Evolutionary conservation across 2,113 vertebrate species (phyloP).

Genomic region (Hucho hucho): DNA sequence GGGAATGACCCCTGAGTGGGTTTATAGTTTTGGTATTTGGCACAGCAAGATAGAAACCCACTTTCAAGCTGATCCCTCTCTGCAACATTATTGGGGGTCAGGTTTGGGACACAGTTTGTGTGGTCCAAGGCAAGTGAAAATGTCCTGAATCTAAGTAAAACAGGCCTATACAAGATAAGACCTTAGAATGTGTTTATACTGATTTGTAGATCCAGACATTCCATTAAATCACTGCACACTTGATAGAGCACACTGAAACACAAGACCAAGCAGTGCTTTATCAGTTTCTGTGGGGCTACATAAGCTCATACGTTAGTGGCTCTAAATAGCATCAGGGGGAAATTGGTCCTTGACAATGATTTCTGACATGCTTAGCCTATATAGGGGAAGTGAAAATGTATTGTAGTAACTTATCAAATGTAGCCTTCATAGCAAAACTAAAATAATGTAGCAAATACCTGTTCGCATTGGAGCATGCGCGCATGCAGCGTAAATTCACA

Average conservation of each 20-base stretch:
- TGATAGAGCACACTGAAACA: conserved; percentile 37
- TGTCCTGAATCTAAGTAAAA: conserved; percentile 53
- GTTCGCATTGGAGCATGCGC: too few relatives aligned
- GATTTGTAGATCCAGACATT: conserved; percentile 59
- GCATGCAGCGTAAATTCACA: too few relatives aligned
- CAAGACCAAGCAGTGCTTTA: conserved; percentile 26
- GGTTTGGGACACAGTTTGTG: conserved; percentile 48
- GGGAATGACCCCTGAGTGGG: not conserved
- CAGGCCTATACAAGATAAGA: conserved; percentile 54
- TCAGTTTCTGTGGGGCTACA: conserved; percentile 18
- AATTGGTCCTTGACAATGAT: not conserved
- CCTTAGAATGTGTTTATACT: conserved; percentile 56
- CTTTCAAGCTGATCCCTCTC: not conserved
- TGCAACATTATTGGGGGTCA: conserved; percentile 15
- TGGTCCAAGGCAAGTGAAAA: conserved; percentile 54
- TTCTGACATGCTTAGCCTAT: not conserved
- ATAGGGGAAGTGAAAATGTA: not conserved
- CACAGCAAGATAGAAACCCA: not conserved
- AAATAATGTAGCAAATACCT: too few relatives aligned
- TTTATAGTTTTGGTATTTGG: not conserved
- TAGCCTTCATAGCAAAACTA: too few relatives aligned
- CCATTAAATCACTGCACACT: conserved; percentile 51
- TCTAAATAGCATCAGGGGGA: conserved; percentile 13
- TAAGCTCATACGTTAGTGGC: conserved; percentile 25
- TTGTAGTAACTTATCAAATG: too few relatives aligned